Conservation (phyloP, 2,888 invertebrate genomes). For the Pristionchus exspectatus region DNA sequence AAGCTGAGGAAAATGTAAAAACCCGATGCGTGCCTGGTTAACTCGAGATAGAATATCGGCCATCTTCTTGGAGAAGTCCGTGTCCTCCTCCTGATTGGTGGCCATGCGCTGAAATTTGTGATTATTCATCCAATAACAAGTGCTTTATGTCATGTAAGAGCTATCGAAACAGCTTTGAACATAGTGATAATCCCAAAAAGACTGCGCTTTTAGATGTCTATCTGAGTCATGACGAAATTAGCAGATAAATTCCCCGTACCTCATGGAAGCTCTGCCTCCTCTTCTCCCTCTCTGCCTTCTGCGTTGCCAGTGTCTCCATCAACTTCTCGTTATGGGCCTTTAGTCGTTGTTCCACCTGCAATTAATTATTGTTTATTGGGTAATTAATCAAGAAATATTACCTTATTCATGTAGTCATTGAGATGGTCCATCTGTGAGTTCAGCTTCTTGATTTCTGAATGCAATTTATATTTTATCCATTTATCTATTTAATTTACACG, state of each 20-base stretch:
- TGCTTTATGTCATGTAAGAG: no score
- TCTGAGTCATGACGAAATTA: no score
- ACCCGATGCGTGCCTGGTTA: constrained; percentile 22
- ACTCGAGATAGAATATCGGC: constrained; percentile 69
- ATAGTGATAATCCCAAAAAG: background rate
- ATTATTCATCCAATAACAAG: background rate
- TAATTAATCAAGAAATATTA: constrained; percentile 56
- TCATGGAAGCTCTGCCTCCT: constrained; percentile 77
- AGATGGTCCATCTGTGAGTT: constrained; percentile 78
- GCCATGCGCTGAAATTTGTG: constrained; percentile 65
- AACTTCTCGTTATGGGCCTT: constrained; percentile 74
- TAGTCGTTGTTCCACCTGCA: constrained; percentile 46
- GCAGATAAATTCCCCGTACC: constrained; percentile 63
- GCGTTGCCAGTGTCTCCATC: constrained; percentile 74
- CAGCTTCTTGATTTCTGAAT: constrained; percentile 77
- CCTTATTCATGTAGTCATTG: constrained; percentile 78
- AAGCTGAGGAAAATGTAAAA: background rate
- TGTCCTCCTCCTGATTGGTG: constrained; percentile 73
- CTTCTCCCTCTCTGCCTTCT: constrained; percentile 77
- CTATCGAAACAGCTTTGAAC: no score
- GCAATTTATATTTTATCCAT: background rate
- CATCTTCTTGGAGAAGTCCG: constrained; percentile 76
- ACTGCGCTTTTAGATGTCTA: no score
- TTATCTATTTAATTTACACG: no score
- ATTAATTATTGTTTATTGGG: background rate